Evolutionary conservation across 2,113 vertebrate species (phyloP).

Genomic region (Paracanthobrama guichenoti): DNA sequence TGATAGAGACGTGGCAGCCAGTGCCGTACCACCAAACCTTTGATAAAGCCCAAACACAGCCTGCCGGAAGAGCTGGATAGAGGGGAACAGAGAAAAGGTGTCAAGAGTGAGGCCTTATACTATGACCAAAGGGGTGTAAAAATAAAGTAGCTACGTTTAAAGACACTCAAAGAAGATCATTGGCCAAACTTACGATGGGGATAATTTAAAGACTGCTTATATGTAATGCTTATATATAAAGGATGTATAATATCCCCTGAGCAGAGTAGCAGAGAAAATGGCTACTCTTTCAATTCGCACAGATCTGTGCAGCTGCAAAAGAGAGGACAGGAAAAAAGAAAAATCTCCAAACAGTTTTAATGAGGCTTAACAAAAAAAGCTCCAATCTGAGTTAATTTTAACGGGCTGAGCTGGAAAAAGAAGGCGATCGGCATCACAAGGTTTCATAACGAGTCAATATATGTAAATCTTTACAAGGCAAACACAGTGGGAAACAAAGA

Average conservation of each 20-base stretch:
- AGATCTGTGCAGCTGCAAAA: conserved; percentile 89
- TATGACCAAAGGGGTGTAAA: conserved; percentile 65
- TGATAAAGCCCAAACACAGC: conserved; percentile 42
- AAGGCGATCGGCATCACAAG: conserved; percentile 99
- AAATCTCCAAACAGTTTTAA: conserved; percentile 88
- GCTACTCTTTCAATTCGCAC: conserved; percentile 87
- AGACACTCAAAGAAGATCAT: background rate
- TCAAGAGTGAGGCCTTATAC: conserved; percentile 50
- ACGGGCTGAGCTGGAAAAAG: conserved; percentile 98
- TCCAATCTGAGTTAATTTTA: conserved; percentile 99
- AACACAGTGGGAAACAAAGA: conserved; percentile 99
- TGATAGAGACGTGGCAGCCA: conserved; percentile 82
- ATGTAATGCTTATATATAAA: conserved; percentile 36
- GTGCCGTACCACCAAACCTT: conserved; percentile 83
- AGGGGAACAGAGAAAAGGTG: conserved; percentile 51
- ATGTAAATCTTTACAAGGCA: conserved; percentile 99
- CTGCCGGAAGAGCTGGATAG: conserved; percentile 63
- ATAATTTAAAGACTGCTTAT: conserved; percentile 4
- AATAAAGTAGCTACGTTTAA: conserved; percentile 7
- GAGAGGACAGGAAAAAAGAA: conserved; percentile 71
- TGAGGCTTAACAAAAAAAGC: conserved; percentile 91
- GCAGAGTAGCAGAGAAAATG: conserved; percentile 50
- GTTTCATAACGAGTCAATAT: conserved; percentile 99
- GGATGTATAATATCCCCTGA: conserved; percentile 23
- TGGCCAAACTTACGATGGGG: background rate